Percentiles rank a stretch among this genome's conserved stretches.
Conservation (phyloP, 2,888 invertebrate species). For the Kuschelorhynchus macadamiae region DNA sequence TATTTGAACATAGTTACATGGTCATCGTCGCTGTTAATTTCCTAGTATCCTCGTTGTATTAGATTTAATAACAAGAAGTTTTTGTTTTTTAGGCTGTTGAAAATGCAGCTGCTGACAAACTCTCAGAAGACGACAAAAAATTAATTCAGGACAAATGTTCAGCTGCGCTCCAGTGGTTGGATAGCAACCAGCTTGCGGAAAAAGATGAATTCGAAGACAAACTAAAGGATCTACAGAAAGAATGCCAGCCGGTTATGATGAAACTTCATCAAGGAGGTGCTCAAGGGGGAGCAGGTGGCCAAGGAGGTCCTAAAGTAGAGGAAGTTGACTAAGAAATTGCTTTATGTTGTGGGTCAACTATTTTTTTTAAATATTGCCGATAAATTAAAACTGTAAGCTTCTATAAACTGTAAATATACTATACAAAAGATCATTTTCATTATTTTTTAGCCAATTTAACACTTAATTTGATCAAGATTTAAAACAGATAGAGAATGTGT, state of each 20-base stretch:
- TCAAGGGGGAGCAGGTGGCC: slow-evolving; percentile 62
- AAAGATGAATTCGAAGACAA: slow-evolving; percentile 84
- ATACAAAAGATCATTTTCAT: no score
- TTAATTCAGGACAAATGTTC: slow-evolving; percentile 78
- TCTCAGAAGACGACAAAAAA: slow-evolving; percentile 81
- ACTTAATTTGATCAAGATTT: no score
- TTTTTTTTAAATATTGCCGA: no score
- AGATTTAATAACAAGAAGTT: no score
- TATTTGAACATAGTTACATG: no score
- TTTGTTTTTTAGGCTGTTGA: slow-evolving; percentile 73
- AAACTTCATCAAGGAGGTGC: slow-evolving; percentile 80
- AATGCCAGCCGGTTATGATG: slow-evolving; percentile 86
- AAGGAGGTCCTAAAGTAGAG: slow-evolving; percentile 73
- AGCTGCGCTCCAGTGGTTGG: slow-evolving; percentile 84
- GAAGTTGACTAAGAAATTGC: slow-evolving; percentile 74
- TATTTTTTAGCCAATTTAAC: no score
- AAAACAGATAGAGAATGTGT: no score
- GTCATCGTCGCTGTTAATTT: no score
- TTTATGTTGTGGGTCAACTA: no score
- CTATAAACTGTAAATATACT: no score
- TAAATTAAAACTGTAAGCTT: no score
- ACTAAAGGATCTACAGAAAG: slow-evolving; percentile 80
- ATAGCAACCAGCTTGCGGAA: slow-evolving; percentile 82
- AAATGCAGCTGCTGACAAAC: slow-evolving; percentile 75
- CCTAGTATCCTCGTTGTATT: no score